These are phyloP conservation scores for Drosophila demipolita DNA, from an alignment of 2,888 invertebrate species.

Conservation along the genomic window DNA sequence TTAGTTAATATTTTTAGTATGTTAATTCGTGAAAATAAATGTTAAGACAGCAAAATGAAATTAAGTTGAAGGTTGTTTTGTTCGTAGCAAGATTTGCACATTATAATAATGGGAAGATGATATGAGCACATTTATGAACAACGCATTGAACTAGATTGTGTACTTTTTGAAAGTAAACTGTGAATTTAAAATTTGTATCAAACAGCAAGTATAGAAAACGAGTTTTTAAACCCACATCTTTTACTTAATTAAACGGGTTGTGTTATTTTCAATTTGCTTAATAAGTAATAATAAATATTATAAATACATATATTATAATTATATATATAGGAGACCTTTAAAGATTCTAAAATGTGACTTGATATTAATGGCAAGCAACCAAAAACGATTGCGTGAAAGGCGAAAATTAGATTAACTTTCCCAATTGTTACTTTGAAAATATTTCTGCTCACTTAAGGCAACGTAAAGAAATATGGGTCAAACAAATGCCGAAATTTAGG, in stretches of 20 bases:
- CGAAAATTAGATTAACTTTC: neutral
- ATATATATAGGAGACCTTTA: neutral
- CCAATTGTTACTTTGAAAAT: neutral
- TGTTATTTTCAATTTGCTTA: neutral
- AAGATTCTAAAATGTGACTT: neutral
- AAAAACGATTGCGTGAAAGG: neutral
- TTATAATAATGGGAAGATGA: slow-evolving; percentile 18
- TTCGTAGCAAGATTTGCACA: slow-evolving; percentile 29
- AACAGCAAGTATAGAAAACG: neutral
- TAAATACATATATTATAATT: neutral
- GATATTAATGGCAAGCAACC: too few relatives aligned
- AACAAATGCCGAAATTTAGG: neutral
- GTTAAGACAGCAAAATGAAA: slow-evolving; percentile 48
- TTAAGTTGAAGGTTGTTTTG: slow-evolving; percentile 43
- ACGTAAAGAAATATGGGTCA: slow-evolving; percentile 1
- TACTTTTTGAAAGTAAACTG: neutral
- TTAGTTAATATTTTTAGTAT: slow-evolving; percentile 40
- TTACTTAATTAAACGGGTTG: neutral
- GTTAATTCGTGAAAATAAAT: slow-evolving; percentile 65
- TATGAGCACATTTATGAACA: neutral
- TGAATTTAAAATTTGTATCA: neutral
- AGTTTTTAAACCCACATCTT: neutral
- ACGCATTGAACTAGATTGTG: slow-evolving; percentile 13
- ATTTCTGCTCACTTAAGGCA: neutral
- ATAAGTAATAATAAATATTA: neutral